Base-by-base conservation (phyloP, 92 coral and sea anemone species). In the Phenganax marumi region DNA sequence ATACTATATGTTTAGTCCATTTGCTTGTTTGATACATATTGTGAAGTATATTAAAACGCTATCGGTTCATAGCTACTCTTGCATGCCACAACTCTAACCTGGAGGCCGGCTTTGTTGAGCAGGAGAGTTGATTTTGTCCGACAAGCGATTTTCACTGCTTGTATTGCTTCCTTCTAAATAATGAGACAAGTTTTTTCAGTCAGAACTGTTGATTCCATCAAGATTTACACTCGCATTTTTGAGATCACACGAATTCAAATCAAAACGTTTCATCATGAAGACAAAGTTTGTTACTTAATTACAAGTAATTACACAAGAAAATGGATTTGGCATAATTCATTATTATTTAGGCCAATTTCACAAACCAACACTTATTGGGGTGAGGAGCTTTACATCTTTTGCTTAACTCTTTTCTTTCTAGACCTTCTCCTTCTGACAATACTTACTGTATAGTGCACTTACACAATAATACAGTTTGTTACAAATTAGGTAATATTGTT, bases 121-220 rank as follows among this genome's bases (percentile, higher is more conserved):
- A 4, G 54, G 53, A 25, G 43, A 43, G 56, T 77, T 60, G 82
- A 77, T 19, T 21, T 77, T 77, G 56, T 77, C 82, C 14, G 82
- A 62, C 52, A 77, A 48, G 17, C 57, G 60, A 65, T 77, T 60
- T 22, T 77, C 82, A 18, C 82, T 77, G 55, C 56, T 77, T 60
- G 57, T 33, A 70, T 77, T 77, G n/a, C 82, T 77, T 33, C 71
- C 82, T 25, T 70, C 82, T 77, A 60, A 77, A 58, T n/a, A 50
- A 19, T 47, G n/a, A 55, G 46, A 75, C 50, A 75, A 10, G 25
- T 22, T 22, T 50, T 73, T 1, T 49, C 23, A 75, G 46, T 68
- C 47, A 11, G 47, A 3, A 25, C 13, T 7, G 47, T 12, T 54
- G 19, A 25, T 22, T 26, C 25, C 57, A 26, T 54, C 6, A 10